Conservation (phyloP, 2,113 vertebrate genomes). For the Hypanus sabinus region DNA sequence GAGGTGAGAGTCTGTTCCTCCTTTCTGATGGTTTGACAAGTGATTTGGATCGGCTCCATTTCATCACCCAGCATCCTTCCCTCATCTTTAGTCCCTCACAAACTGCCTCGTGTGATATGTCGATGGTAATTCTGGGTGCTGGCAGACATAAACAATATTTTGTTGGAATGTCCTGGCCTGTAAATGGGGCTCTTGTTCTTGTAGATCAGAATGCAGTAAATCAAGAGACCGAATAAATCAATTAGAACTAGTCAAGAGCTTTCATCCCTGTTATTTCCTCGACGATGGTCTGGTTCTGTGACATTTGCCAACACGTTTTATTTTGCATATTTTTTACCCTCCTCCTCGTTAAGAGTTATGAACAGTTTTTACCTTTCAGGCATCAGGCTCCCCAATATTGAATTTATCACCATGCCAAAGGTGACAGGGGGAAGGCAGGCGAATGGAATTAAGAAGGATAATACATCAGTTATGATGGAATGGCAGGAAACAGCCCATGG, state of each 20-base stretch:
- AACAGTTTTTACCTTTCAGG: too few relatives aligned
- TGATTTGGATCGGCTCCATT: too few relatives aligned
- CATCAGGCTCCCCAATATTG: too few relatives aligned
- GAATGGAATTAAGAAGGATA: too few relatives aligned
- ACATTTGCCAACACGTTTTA: background rate
- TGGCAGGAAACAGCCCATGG: too few relatives aligned
- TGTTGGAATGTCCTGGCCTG: background rate
- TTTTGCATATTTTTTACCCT: background rate
- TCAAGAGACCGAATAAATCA: background rate
- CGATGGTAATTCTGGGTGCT: slow-evolving; percentile 1
- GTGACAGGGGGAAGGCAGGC: too few relatives aligned
- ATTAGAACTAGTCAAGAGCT: background rate
- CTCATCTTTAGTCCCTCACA: background rate
- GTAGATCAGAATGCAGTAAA: slow-evolving; percentile 1
- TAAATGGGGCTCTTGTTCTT: slow-evolving; percentile 7
- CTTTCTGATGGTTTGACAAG: too few relatives aligned
- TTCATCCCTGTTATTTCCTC: background rate
- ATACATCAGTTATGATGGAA: too few relatives aligned
- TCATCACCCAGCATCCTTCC: background rate
- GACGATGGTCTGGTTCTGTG: background rate
- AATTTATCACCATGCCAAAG: too few relatives aligned
- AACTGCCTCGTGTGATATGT: background rate
- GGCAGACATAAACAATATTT: slow-evolving; percentile 12
- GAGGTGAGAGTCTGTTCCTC: too few relatives aligned
- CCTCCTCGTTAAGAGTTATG: background rate